Base-by-base conservation (phyloP, 2,113 vertebrate species). In the Platichthys stellatus region DNA sequence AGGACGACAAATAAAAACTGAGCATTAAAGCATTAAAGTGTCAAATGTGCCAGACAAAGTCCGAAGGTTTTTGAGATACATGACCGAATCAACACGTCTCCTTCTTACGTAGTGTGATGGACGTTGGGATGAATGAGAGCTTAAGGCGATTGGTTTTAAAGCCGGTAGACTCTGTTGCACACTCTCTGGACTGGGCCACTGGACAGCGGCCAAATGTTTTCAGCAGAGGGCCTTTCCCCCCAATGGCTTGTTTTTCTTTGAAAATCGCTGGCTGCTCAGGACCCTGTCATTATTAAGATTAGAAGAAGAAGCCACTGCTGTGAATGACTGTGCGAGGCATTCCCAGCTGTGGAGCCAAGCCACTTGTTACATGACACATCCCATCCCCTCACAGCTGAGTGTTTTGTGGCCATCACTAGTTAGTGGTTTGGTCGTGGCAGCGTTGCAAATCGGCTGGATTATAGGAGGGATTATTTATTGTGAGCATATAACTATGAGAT, bases 281-380 rank as follows among this genome's bases (percentile, higher is more conserved):
- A 88, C 90, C 92, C 92, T 91, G 85, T 94, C 82, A 93, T 95
- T 95, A 93, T 83, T 70, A 64, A 78, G 87, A 92, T 90, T 85
- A 92, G 81, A 90, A 82, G 87, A 92, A 85, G 75, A 79, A 69
- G 72, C 68, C 38, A 63, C 31, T 11, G 78, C 68, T 71, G 69
- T 69, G 69, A 86, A 38, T 72, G 83, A 86, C 84, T 68, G 81
- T 15, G 69, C 69, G 64, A n/a, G 60, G 61, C 86, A 64, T 84
- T 90, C 76, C 77, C 88, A 92, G 90, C 90, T 91, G 87, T 90
- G 73, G 63, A 77, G 66, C 26, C 26, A 68, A 65, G 54, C 72
- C 51, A 65, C 81, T 88, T 81, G 83, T 85, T 87, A 83, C 47
- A 69, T 78, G 83, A 83, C 77, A 26, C 73, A 64, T 73, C 60